Evolutionary conservation across 1,140 invertebrate species (phyloP).

Genomic region (Hyles vespertilio): DNA sequence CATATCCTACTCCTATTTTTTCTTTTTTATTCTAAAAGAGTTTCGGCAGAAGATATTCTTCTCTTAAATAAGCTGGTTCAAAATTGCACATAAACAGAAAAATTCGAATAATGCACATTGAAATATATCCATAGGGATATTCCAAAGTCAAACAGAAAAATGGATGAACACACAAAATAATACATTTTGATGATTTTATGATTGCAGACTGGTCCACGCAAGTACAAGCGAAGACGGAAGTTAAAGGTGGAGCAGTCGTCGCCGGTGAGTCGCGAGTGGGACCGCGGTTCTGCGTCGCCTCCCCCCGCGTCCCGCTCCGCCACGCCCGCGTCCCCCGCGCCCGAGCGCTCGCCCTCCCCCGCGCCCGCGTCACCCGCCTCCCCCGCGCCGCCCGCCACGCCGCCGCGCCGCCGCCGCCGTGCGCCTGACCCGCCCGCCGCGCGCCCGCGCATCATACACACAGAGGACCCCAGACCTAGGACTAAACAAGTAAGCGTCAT

Average conservation of each 20-base stretch:
- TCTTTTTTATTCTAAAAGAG: too few relatives aligned
- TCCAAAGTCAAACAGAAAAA: too few relatives aligned
- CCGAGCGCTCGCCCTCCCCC: constrained; percentile 8
- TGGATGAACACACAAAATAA: too few relatives aligned
- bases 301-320: constrained; percentile 22
- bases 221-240: constrained; percentile 87
- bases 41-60: too few relatives aligned
- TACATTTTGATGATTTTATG: too few relatives aligned
- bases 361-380: constrained; percentile 35
- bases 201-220: constrained; percentile 81
- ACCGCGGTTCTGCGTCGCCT: constrained; percentile 26
- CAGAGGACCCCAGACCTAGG: constrained; percentile 35
- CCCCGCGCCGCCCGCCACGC: constrained; percentile 7
- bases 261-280: constrained; percentile 46
- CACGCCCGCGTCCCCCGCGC: constrained; percentile 13
- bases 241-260: constrained; percentile 76
- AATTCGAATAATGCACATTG: too few relatives aligned
- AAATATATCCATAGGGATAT: too few relatives aligned
- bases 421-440: constrained; percentile 15
- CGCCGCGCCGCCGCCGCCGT: constrained; percentile 14
- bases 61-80: too few relatives aligned
- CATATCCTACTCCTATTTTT: neutral
- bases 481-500: neutral
- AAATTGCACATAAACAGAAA: neutral
- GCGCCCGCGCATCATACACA: constrained; percentile 17